Evolutionary conservation across 1,140 invertebrate species (phyloP), one percentile per base, ranked within the genome.

Genomic region (Stegodyphus mimosarum): DNA sequence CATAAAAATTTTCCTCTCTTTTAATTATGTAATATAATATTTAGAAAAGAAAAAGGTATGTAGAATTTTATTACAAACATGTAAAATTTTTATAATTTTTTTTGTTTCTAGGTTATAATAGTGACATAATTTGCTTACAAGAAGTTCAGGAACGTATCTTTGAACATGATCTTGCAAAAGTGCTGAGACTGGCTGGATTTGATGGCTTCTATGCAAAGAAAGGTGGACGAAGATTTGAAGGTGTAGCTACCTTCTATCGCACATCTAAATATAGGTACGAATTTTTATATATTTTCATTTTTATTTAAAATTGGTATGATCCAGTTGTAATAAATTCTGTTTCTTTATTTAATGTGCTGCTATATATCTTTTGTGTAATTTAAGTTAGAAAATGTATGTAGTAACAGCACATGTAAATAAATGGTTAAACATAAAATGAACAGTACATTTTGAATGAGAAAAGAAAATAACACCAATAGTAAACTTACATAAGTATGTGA

Each of bases 131-230:
- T 66, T 98, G 96, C 89, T 90, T 98, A 13, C 97, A 98, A 93
- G 97, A 98, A 93, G 95, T 98, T 0, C 96, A 98, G 90, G 89
- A 88, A n/a, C 95, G 95, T 90, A 91, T 97, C 50, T 98, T 94
- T 90, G 90, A 94, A n/a, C 89, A 93, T 87, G 94, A 95, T 89
- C 91, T 98, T 11, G 87, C 90, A 49, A 93, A 93, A 11, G 90
- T 94, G 17, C 90, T 98, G 1, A 88, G 89, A 15, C 79, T 88
- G 9, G 84, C 92, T 6, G 92, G 93, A 7, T 93, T 93, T 80
- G 90, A 92, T 74, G 93, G 94, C 10, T 78, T 64, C 52, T 86
- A 78, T 73, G 72, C 97, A 97, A 91, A 94, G 93, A 86, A 86
- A 78, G 75, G 83, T n/a, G 74, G 74, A 17, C 52, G 51, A 5